Evolutionary conservation across 2,888 invertebrate species (phyloP), one percentile per base, ranked within the genome.

Genomic region (Parnassius glacialis): DNA sequence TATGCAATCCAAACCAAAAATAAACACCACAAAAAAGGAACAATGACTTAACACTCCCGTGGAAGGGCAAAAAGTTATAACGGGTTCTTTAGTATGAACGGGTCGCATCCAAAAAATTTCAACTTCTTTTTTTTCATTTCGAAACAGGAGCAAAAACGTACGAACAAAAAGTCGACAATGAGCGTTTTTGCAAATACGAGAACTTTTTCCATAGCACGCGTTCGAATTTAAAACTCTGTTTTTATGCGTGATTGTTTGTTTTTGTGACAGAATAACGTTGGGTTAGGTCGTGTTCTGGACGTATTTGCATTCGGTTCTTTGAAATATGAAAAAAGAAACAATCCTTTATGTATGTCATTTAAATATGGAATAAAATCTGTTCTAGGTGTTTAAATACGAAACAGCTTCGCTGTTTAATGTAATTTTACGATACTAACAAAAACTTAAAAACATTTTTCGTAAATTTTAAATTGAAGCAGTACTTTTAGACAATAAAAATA

Each of bases 131-230:
- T 84, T 84, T 85, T 81, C 76, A 74, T 73, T 72, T 71, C 71
- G 59, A 75, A 80, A 81, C 82, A 72, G 82, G 80, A 82, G 86
- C 90, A 89, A 89, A 89, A 90, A 90, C 64, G 62, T 62, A 63
- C 64, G 68, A 74, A 80, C 84, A 86, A 87, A 84, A 80, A 75
- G 75, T 73, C 75, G 70, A 80, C 80, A 86, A 86, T 85, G 81
- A 81, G 74, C 76, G 81, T 88, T 90, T 89, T 90, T 90, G 90
- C 90, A 85, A 88, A 87, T 81, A 75, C 76, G 74, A 78, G 76
- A 75, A 74, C 74, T 85, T 87, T 87, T 88, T 89, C 87, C 85
- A 85, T 71, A 79, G 85, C 90, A 84, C 89, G 90, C 79, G 90
- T 83, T 79, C 73, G 85, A 81, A 85, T 87, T 81, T 83, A 74